Evolutionary conservation across 2,888 invertebrate species (phyloP).

Genomic region (Nineta flava): DNA sequence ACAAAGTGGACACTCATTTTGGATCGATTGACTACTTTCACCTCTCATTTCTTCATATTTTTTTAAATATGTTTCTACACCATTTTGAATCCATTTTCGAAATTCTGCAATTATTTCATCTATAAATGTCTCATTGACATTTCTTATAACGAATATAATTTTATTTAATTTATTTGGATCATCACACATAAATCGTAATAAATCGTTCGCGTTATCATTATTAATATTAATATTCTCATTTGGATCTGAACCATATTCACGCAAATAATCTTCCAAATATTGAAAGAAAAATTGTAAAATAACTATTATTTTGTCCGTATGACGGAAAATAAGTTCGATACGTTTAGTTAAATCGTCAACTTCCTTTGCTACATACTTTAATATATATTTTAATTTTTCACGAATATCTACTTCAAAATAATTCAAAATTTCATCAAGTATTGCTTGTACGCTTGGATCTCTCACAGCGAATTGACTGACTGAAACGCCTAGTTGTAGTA

Average conservation of each 20-base stretch:
- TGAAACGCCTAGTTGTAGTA: not conserved
- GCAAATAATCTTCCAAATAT: not conserved
- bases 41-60: not conserved
- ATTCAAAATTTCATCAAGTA: not conserved
- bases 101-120: not conserved
- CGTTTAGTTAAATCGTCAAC: not conserved
- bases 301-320: not conserved
- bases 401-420: not conserved
- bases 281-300: not conserved
- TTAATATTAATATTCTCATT: not conserved
- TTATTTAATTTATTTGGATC: not conserved
- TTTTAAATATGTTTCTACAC: slow-evolving; percentile 4
- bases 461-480: not conserved
- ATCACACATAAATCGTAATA: not conserved
- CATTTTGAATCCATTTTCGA: slow-evolving; percentile 5
- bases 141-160: not conserved
- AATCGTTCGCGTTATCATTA: not conserved
- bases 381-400: not conserved
- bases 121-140: not conserved
- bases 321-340: not conserved
- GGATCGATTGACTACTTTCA: no score
- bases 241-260: not conserved
- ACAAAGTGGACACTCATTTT: no score
- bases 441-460: not conserved
- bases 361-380: not conserved